A percentile compares a stretch with the other conserved stretches of the same genome.
phyloP scores from a whole-genome alignment of 2,888 invertebrate species.

The Lampropteryx suffumata region DNA sequence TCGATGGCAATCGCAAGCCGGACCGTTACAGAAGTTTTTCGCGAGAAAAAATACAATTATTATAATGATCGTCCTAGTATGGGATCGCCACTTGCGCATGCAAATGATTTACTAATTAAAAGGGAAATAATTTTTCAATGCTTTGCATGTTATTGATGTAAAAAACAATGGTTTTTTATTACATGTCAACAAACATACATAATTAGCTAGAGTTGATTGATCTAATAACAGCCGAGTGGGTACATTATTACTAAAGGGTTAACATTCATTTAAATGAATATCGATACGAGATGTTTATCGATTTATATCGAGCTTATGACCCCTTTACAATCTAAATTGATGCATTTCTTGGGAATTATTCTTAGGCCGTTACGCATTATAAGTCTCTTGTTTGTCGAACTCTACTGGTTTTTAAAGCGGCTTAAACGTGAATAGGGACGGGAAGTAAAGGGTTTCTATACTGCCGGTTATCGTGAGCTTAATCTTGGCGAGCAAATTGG shows the following conservation, averaged over 20 bases:
- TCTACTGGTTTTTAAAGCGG: conserved; percentile 75
- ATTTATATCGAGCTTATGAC: conserved; percentile 44
- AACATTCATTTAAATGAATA: conserved; percentile 23
- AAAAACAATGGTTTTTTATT: conserved; percentile 51
- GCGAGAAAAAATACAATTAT: conserved; percentile 74
- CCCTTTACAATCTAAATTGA: conserved; percentile 51
- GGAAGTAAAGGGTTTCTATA: conserved; percentile 75
- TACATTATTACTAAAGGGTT: conserved; percentile 4
- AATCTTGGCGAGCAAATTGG: conserved; percentile 80
- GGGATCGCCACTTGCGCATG: conserved; percentile 74
- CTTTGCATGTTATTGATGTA: conserved; percentile 57
- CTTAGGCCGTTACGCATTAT: conserved; percentile 73
- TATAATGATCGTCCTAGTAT: conserved; percentile 78
- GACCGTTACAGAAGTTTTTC: conserved; percentile 76
- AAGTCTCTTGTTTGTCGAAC: conserved; percentile 76
- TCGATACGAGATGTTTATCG: conserved; percentile 42
- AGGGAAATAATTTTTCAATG: conserved; percentile 75
- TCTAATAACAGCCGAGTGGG: conserved; percentile 45
- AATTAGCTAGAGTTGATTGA: conserved; percentile 57
- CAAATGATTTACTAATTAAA: conserved; percentile 76
- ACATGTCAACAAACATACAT: conserved; percentile 58
- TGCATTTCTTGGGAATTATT: conserved; percentile 63
- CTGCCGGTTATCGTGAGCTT: conserved; percentile 73
- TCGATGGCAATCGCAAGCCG: conserved; percentile 71
- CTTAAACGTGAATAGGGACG: conserved; percentile 69